Conservation (phyloP, 2,888 invertebrate genomes). For the Ypsolopha sequella region DNA sequence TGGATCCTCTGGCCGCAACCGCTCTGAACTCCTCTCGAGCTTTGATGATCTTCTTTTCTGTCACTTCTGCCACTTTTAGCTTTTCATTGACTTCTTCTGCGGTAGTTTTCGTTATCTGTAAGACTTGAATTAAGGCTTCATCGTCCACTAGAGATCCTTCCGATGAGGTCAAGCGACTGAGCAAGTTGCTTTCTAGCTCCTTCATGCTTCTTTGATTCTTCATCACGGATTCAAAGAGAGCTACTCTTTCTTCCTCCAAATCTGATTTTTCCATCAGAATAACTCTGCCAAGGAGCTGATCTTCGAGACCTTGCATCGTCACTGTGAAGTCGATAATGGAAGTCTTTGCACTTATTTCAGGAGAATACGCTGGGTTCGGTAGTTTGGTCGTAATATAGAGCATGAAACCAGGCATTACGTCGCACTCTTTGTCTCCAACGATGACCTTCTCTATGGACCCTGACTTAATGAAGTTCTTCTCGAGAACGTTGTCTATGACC, state of each 20-base stretch:
- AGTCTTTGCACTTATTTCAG: constrained; percentile 96
- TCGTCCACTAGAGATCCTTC: constrained; percentile 96
- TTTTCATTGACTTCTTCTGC: constrained; percentile 97
- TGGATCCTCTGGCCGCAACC: constrained; percentile 94
- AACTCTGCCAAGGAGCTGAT: constrained; percentile 92
- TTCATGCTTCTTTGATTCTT: constrained; percentile 97
- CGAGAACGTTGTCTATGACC: constrained; percentile 95
- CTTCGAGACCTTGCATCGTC: constrained; percentile 95
- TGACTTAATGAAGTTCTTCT: constrained; percentile 97
- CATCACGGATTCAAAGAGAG: constrained; percentile 95
- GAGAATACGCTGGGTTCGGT: constrained; percentile 96
- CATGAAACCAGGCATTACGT: constrained; percentile 96
- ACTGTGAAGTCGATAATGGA: constrained; percentile 98
- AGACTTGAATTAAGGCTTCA: constrained; percentile 91
- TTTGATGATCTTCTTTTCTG: constrained; percentile 93
- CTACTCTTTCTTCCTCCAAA: constrained; percentile 92
- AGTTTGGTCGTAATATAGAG: constrained; percentile 96
- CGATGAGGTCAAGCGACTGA: constrained; percentile 92
- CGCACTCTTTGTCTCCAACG: constrained; percentile 96
- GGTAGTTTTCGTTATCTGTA: constrained; percentile 88
- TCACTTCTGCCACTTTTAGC: constrained; percentile 90
- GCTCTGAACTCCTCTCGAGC: constrained; percentile 96
- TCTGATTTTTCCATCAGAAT: constrained; percentile 97
- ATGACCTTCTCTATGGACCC: constrained; percentile 96
- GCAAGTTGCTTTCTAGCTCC: constrained; percentile 91